Percentiles rank a stretch among this genome's conserved stretches.
These are phyloP conservation scores for Oscheius sp. DNA, from an alignment of 2,888 invertebrate genomes.

Conservation along the genomic window DNA sequence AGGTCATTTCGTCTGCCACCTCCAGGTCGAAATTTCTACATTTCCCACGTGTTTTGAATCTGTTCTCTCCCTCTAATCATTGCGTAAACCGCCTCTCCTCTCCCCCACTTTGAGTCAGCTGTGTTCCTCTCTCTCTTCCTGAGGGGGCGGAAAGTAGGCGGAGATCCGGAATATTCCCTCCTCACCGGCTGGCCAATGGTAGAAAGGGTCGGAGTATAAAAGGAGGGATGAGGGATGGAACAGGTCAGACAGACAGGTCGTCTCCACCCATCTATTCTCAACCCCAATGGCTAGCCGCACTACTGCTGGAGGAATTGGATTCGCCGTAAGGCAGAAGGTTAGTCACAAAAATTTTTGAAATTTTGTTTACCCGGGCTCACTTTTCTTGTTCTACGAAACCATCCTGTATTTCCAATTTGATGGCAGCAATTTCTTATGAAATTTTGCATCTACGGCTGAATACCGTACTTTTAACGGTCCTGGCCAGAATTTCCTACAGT, in stretches of 20 bases:
- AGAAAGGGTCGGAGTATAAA: constrained; percentile 5
- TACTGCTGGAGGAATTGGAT: constrained; percentile 72
- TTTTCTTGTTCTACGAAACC: no score
- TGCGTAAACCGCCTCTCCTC: background rate
- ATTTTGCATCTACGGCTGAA: no score
- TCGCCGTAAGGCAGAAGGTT: constrained; percentile 69
- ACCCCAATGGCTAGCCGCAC: constrained; percentile 65
- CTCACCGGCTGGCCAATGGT: constrained; percentile 4
- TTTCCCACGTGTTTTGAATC: constrained; percentile 5
- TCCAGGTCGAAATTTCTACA: constrained; percentile 8
- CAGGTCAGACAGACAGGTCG: constrained; percentile 10
- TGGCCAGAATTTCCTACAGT: no score
- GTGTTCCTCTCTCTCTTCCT: background rate
- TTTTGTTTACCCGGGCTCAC: no score
- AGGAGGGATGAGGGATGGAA: background rate
- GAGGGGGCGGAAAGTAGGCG: constrained; percentile 26
- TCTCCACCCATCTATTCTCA: constrained; percentile 13
- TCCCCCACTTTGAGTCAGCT: constrained; percentile 23
- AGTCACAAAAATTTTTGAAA: background rate
- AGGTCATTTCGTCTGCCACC: background rate
- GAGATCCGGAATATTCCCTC: background rate
- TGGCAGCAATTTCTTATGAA: no score
- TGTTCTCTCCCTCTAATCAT: background rate
- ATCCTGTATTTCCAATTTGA: no score
- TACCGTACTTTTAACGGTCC: no score